A percentile compares a stretch with the other conserved stretches of the same genome.
Evolutionary conservation across 1,140 invertebrate species (phyloP).

Genomic region (Sitobion miscanthi): DNA sequence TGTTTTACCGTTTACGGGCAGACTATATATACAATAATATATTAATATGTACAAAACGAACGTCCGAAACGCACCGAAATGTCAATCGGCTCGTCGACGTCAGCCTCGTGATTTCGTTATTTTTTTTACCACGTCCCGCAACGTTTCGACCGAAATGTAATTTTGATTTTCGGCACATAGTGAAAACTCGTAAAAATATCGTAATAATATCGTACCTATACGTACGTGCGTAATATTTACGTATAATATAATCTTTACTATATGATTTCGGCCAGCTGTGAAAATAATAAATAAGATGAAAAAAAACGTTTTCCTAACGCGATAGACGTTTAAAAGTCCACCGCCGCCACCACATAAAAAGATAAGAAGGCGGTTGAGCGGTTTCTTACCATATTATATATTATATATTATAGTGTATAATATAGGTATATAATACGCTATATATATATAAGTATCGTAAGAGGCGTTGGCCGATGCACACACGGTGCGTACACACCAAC

Average conservation of each 20-base stretch:
- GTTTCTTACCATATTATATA: background rate
- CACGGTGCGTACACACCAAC: background rate
- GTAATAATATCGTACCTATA: background rate
- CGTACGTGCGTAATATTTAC: background rate
- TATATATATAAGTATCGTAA: background rate
- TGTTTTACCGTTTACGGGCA: background rate
- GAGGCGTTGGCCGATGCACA: slow-evolving; percentile 45
- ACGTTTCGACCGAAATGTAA: slow-evolving; percentile 10
- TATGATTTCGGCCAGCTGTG: background rate
- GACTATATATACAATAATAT: background rate
- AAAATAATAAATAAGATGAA: slow-evolving; percentile 23
- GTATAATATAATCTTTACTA: background rate
- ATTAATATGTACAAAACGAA: background rate
- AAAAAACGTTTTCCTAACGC: background rate
- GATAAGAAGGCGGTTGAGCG: slow-evolving; percentile 23
- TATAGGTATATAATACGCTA: background rate
- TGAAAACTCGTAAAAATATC: slow-evolving; percentile 26
- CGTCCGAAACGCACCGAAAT: background rate
- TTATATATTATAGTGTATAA: background rate
- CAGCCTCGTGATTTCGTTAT: background rate
- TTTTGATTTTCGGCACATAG: background rate
- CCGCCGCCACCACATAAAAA: slow-evolving; percentile 30
- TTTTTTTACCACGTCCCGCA: background rate
- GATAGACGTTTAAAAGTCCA: slow-evolving; percentile 24
- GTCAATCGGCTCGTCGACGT: slow-evolving; percentile 1